phyloP scores from a whole-genome alignment of 2,797 vertebrate genomes.

The Arctocebus calabarensis region DNA sequence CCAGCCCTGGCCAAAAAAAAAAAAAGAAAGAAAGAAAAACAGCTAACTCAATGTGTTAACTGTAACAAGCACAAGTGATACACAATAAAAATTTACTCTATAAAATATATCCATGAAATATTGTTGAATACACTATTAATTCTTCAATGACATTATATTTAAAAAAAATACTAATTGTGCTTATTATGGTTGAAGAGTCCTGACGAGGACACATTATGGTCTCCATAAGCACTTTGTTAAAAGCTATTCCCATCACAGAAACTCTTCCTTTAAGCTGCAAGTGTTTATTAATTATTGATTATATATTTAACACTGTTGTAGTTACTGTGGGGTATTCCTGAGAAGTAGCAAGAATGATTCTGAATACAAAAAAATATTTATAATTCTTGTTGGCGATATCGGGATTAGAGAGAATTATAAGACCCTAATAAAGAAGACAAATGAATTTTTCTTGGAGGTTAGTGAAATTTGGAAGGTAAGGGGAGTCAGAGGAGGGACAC shows the following conservation, averaged over 20 bases:
- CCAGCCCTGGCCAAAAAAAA: no score
- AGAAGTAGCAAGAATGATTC: slow-evolving; percentile 40
- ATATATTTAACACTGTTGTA: neutral
- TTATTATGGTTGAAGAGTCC: slow-evolving; percentile 10
- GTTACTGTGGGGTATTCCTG: neutral
- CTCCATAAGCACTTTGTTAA: neutral
- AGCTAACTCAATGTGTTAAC: neutral
- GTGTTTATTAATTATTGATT: slow-evolving; percentile 53
- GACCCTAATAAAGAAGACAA: neutral
- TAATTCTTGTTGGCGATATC: neutral
- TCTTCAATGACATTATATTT: neutral
- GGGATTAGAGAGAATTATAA: neutral
- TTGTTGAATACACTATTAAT: neutral
- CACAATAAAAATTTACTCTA: neutral
- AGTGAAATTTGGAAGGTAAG: neutral
- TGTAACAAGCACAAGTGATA: slow-evolving; percentile 6
- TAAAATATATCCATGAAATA: neutral
- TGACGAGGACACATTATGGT: neutral
- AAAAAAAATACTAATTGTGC: neutral
- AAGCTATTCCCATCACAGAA: slow-evolving; percentile 20
- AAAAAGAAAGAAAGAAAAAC: no score
- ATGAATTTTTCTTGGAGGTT: neutral
- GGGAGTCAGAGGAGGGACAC: neutral
- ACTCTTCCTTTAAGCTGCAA: neutral
- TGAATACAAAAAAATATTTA: slow-evolving; percentile 22